phyloP scores from a whole-genome alignment of 2,797 vertebrate genomes.

The Labeo calbasu region DNA sequence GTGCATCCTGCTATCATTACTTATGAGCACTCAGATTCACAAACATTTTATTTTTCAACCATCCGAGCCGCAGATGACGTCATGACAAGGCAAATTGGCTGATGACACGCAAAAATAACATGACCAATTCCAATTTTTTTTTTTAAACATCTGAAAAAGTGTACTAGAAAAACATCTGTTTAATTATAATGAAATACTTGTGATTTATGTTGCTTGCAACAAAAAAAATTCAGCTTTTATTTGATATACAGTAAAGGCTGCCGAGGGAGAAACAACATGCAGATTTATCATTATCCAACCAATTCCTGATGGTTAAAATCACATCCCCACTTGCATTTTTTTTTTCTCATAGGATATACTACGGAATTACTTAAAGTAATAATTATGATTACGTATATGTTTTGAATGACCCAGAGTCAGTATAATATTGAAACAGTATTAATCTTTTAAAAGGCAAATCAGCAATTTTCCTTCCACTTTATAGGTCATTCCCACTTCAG shows the following conservation, averaged over 20 bases:
- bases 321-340: no score
- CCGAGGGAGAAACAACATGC: neutral
- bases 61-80: neutral
- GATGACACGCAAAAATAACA: neutral
- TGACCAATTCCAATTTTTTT: no score
- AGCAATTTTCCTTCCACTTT: neutral
- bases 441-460: neutral
- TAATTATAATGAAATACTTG: neutral
- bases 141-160: no score
- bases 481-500: slow-evolving; percentile 18
- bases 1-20: neutral
- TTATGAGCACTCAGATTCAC: neutral
- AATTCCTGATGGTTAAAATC: no score
- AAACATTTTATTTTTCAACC: neutral
- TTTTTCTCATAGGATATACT: neutral
- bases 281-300: neutral
- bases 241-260: neutral
- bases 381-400: no score
- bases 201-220: neutral
- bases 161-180: no score
- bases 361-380: neutral
- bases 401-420: neutral
- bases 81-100: neutral
- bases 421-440: neutral
- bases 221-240: neutral